Evolutionary conservation across 2,888 invertebrate genomes (phyloP), one percentile per base, ranked within the genome.

Genomic region (Apodemia hepburni): DNA sequence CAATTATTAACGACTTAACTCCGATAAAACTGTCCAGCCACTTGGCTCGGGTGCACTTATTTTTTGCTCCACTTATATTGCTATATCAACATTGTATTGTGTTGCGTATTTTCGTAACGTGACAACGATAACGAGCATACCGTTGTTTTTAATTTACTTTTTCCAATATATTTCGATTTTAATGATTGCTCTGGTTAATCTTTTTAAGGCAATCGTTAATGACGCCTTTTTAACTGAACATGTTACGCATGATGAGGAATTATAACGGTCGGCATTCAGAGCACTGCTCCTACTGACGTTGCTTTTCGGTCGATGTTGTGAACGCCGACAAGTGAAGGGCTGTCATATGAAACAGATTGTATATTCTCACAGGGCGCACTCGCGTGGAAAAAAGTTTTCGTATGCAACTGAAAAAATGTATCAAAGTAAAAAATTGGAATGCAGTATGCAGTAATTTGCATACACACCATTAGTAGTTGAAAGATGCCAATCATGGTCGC

Each of bases 171-270:
- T 87, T 79, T 76, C 82, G 80, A 84, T 80, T 87, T 87, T 87
- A 88, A 87, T 88, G 84, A 89, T 85, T 85, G 89, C 84, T 85
- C 87, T 80, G 83, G 82, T 87, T 88, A 80, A 79, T 85, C 89
- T 88, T 89, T 87, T 88, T 85, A 89, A 85, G 89, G 90, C 78
- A 78, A 81, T 85, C 87, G 81, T 87, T 90, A 90, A 91, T 88
- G 87, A 90, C 86, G 85, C 84, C 81, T 87, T 86, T 88, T 89
- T 83, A 85, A 83, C 86, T 80, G 79, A 78, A 82, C 82, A 80
- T 82, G 85, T 80, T 82, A 80, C 78, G 78, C 79, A 79, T 78
- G 85, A 85, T 84, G 89, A 84, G 83, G 86, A 85, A 87, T 87
- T 86, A 84, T 87, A 87, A 85, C 87, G 87, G 87, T 80, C 72